Percentiles rank a stretch among this genome's conserved stretches.
Conservation (phyloP, 37 sponge, comb jelly and placozoan species). For the Mnemiopsis leidyi region DNA sequence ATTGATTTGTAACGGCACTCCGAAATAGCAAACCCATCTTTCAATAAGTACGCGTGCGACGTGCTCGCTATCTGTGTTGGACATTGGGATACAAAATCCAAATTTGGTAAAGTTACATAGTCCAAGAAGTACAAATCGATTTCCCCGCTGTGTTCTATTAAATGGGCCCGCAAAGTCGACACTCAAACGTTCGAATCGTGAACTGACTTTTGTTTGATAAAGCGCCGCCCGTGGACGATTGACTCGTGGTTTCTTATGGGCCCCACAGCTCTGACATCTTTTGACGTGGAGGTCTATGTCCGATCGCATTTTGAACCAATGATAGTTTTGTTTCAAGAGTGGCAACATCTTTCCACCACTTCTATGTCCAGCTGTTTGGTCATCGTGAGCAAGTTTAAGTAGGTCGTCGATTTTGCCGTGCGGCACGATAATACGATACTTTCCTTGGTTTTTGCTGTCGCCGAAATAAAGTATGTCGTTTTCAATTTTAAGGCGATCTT, state of each 20-base stretch:
- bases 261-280: neutral
- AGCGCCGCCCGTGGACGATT: neutral
- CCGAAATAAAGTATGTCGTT: neutral
- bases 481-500: neutral
- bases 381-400: neutral
- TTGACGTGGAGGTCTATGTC: neutral
- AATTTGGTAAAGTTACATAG: neutral
- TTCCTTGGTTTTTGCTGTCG: neutral
- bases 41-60: neutral
- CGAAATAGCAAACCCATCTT: slow-evolving; percentile 4
- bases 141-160: neutral
- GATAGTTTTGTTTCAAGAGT: neutral
- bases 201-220: neutral
- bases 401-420: neutral
- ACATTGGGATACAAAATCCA: neutral
- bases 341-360: neutral
- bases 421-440: neutral
- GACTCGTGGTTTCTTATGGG: neutral
- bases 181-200: neutral
- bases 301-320: slow-evolving; percentile 18
- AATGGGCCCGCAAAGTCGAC: slow-evolving; percentile 10
- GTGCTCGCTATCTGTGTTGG: neutral
- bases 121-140: neutral
- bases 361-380: neutral
- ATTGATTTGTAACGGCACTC: neutral